phyloP scores from a whole-genome alignment of 2,888 invertebrate species.

The Leptopilina syphax region DNA sequence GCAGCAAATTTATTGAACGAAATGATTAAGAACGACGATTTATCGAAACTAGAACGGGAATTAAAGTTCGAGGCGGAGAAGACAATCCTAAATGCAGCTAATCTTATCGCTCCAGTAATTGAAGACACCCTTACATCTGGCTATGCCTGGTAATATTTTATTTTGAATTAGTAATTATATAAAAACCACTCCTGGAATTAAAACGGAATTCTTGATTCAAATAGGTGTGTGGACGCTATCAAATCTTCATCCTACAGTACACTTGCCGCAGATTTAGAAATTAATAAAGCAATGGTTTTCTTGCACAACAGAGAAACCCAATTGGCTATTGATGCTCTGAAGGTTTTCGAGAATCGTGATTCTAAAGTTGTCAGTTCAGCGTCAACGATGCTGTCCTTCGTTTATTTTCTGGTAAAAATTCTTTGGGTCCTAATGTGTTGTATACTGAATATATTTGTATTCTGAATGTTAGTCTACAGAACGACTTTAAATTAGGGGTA shows the following conservation, averaged over 20 bases:
- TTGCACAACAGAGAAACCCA: conserved; percentile 88
- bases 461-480: neutral
- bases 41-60: conserved; percentile 85
- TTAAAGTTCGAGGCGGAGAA: conserved; percentile 87
- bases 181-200: too few species aligned
- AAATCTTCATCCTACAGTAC: conserved; percentile 91
- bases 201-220: neutral
- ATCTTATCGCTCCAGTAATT: conserved; percentile 91
- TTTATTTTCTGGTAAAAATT: conserved; percentile 84
- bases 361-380: conserved; percentile 91
- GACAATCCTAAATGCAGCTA: conserved; percentile 90
- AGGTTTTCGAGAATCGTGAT: conserved; percentile 91
- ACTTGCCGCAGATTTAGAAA: conserved; percentile 92
- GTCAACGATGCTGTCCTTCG: conserved; percentile 90
- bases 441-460: neutral
- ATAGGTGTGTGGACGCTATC: conserved; percentile 96
- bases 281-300: conserved; percentile 92
- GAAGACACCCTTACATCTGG: conserved; percentile 84
- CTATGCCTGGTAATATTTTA: conserved; percentile 70
- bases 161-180: too few species aligned
- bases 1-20: conserved; percentile 81
- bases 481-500: too few species aligned
- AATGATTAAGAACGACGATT: conserved; percentile 86
- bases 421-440: too few species aligned
- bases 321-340: conserved; percentile 89